phyloP scores from a whole-genome alignment of 2,113 vertebrate species.

The Tetrax tetrax region DNA sequence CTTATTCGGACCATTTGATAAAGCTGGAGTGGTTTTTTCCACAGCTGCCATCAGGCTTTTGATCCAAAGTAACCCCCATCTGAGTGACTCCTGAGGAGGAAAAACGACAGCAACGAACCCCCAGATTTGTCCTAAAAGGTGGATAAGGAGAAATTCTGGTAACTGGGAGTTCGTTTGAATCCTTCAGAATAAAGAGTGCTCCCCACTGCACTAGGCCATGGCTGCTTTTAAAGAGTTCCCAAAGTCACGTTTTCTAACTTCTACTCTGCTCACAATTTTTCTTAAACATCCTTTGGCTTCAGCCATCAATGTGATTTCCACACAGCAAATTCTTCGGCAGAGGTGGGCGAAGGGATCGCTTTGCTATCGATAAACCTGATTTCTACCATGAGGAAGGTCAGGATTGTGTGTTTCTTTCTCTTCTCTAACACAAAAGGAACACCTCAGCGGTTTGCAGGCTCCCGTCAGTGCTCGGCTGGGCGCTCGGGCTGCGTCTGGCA shows the following conservation, averaged over 20 bases:
- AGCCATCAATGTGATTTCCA: not conserved
- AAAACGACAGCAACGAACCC: not conserved
- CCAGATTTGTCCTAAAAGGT: not conserved
- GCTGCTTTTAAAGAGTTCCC: not conserved
- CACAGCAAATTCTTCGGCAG: accelerated
- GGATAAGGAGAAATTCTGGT: not conserved
- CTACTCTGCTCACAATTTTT: not conserved
- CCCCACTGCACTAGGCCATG: accelerated
- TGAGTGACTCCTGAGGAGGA: not conserved
- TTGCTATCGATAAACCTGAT: not conserved
- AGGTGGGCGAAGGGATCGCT: not conserved
- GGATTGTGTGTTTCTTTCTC: not conserved
- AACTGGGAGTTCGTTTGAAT: not conserved
- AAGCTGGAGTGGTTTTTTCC: not conserved
- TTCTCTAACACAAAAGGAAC: not conserved
- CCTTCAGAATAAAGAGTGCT: too few species aligned
- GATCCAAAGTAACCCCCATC: not conserved
- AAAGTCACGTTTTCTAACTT: not conserved
- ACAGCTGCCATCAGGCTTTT: not conserved
- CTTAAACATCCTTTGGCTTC: not conserved
- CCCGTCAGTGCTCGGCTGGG: accelerated
- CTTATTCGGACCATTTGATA: not conserved
- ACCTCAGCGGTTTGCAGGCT: not conserved
- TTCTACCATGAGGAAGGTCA: not conserved
- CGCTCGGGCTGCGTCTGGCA: not conserved